These are phyloP conservation scores for Buceros bicornis DNA, from an alignment of 2,797 vertebrate genomes.

Conservation along the genomic window DNA sequence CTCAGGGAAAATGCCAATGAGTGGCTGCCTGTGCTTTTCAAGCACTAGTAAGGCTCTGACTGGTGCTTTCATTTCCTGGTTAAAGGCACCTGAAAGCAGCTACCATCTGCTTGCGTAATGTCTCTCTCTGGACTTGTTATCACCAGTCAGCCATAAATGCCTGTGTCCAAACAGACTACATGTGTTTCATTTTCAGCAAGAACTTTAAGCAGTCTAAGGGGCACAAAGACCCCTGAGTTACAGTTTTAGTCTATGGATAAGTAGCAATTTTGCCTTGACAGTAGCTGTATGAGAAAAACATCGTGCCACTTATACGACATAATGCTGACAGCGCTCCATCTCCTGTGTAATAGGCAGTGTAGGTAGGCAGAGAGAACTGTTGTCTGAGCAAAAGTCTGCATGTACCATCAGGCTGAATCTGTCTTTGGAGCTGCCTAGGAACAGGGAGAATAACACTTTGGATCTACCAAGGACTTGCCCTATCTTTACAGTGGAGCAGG, in stretches of 20 bases:
- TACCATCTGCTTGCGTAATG: constrained; percentile 6
- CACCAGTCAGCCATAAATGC: not conserved
- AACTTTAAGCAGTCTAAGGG: not conserved
- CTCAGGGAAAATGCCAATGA: not conserved
- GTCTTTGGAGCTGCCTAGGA: not conserved
- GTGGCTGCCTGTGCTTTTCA: not conserved
- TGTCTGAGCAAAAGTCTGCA: not conserved
- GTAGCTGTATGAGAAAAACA: not conserved
- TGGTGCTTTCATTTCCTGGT: not conserved
- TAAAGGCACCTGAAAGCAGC: constrained; percentile 23
- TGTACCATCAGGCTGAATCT: not conserved
- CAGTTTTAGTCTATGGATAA: not conserved
- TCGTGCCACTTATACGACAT: not conserved
- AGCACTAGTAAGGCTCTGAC: constrained; percentile 2
- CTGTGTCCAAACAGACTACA: not conserved
- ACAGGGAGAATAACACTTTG: not conserved
- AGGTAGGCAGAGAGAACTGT: not conserved
- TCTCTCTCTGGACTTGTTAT: not conserved
- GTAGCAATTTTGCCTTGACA: not conserved
- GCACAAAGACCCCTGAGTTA: not conserved
- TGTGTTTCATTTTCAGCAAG: not conserved
- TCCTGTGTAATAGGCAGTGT: not conserved
- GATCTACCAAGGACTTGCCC: not conserved
- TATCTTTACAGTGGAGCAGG: not conserved
- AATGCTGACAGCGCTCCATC: not conserved